Conservation (phyloP, 2,113 vertebrate species). For the Sula dactylatra region DNA sequence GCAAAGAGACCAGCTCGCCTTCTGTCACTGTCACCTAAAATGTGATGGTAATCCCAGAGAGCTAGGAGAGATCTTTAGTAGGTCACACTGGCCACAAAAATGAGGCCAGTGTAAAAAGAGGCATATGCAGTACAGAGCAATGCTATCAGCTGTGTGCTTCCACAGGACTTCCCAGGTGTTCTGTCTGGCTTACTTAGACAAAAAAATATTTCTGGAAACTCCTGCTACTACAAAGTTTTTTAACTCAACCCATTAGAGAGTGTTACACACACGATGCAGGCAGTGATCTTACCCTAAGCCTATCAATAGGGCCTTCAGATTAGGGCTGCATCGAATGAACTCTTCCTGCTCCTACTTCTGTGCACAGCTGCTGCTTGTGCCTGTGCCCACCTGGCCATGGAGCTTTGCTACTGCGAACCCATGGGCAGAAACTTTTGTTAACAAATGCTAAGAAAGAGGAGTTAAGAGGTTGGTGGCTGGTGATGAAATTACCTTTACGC, state of each 20-base stretch:
- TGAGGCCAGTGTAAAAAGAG: neutral
- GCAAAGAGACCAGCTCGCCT: neutral
- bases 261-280: neutral
- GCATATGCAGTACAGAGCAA: neutral
- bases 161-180: neutral
- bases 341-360: neutral
- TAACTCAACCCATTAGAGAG: neutral
- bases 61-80: neutral
- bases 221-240: accelerated
- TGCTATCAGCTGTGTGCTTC: neutral
- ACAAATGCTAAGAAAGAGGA: neutral
- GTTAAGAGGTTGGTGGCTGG: neutral
- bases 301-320: too few relatives aligned
- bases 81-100: neutral
- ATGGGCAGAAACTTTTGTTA: neutral
- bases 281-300: too few relatives aligned
- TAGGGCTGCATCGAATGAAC: neutral
- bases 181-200: neutral
- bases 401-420: neutral
- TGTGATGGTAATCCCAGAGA: neutral
- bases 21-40: neutral
- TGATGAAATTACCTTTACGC: neutral
- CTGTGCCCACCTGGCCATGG: neutral
- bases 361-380: neutral
- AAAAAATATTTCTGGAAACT: neutral